These are phyloP conservation scores for Ormyrus nitidulus DNA, from an alignment of 2,888 invertebrate genomes.

Conservation along the genomic window DNA sequence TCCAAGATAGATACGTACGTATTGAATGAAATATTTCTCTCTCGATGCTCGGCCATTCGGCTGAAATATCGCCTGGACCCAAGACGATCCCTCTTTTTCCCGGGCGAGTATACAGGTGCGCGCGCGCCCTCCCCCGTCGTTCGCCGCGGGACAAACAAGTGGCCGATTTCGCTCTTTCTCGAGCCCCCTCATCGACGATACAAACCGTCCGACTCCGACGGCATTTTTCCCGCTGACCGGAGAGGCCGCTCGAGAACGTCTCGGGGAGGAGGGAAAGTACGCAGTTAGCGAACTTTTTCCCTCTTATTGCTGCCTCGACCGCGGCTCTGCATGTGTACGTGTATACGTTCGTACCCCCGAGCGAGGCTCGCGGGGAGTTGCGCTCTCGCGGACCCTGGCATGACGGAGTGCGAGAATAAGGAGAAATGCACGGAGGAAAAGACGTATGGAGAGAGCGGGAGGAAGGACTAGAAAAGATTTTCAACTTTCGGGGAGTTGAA, in stretches of 20 bases:
- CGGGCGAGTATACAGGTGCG: slow-evolving; percentile 28
- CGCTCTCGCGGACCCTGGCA: background rate
- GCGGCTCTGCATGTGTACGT: background rate
- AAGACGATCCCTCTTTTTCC: slow-evolving; percentile 39
- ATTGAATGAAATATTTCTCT: slow-evolving; percentile 41
- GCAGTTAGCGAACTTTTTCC: slow-evolving; percentile 2
- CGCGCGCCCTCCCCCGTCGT: background rate
- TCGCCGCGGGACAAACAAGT: slow-evolving; percentile 35
- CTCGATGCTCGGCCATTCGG: slow-evolving; percentile 35
- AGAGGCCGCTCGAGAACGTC: background rate
- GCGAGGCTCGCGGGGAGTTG: slow-evolving; percentile 1
- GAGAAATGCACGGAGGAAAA: background rate
- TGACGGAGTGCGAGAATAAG: slow-evolving; percentile 17
- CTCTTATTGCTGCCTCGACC: background rate
- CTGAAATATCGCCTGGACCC: slow-evolving; percentile 36
- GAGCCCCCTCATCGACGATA: slow-evolving; percentile 32
- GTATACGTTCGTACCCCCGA: background rate
- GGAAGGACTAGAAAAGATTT: background rate
- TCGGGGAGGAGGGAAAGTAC: background rate
- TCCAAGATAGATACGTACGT: background rate
- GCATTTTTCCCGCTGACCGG: slow-evolving; percentile 37
- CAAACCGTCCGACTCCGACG: slow-evolving; percentile 22
- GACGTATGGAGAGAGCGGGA: background rate
- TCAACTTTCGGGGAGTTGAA: background rate
- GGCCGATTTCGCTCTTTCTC: slow-evolving; percentile 34